Conservation (phyloP, 2,113 vertebrate species). For the Triplophysa dalaica region DNA sequence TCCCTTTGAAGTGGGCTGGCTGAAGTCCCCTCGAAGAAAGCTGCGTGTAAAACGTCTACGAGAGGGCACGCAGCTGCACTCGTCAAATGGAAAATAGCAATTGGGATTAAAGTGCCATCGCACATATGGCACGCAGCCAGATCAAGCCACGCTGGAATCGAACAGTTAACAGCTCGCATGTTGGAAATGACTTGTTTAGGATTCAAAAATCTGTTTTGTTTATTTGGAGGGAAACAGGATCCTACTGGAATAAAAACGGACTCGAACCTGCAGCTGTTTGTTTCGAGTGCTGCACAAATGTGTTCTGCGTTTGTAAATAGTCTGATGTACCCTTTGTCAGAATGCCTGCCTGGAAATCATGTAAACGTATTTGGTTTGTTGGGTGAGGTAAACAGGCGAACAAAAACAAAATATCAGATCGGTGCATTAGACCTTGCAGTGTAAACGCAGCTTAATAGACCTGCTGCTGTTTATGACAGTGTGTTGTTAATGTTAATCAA, state of each 20-base stretch:
- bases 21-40: slow-evolving; percentile 66
- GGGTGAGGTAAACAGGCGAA: neutral
- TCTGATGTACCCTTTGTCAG: no score
- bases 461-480: no score
- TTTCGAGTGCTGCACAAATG: no score
- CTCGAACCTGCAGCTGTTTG: no score
- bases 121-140: slow-evolving; percentile 59
- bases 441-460: no score
- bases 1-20: slow-evolving; percentile 61
- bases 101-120: slow-evolving; percentile 54
- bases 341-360: neutral
- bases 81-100: slow-evolving; percentile 54
- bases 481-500: no score
- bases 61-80: slow-evolving; percentile 69
- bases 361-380: neutral
- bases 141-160: slow-evolving; percentile 50
- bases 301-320: no score
- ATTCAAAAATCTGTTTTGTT: neutral
- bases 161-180: slow-evolving; percentile 52
- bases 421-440: no score
- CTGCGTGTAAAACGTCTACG: slow-evolving; percentile 63
- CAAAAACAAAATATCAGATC: neutral
- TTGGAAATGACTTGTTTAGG: slow-evolving; percentile 16
- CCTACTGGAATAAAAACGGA: neutral
- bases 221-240: neutral